These are phyloP conservation scores for Coreius guichenoti DNA, from an alignment of 2,797 vertebrate species.

Conservation along the genomic window DNA sequence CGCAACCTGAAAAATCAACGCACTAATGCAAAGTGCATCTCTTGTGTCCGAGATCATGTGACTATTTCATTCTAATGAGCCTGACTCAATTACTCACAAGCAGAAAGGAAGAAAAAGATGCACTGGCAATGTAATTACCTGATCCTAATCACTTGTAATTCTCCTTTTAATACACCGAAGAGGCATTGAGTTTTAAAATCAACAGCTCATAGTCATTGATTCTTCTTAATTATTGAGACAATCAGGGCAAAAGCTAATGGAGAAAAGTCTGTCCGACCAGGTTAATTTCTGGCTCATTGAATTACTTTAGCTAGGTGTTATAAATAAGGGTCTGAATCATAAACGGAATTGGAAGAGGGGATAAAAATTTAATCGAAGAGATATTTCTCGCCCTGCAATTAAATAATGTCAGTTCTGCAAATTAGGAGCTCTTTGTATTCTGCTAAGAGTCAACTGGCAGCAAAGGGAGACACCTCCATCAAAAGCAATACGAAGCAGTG, in stretches of 20 bases:
- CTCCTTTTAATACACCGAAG: slow-evolving; percentile 65
- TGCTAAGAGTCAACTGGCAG: slow-evolving; percentile 8
- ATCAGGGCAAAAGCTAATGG: slow-evolving; percentile 70
- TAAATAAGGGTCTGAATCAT: slow-evolving; percentile 73
- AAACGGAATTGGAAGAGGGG: slow-evolving; percentile 62
- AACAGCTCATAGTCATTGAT: slow-evolving; percentile 70
- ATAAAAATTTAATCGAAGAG: slow-evolving; percentile 36
- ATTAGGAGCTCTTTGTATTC: slow-evolving; percentile 45
- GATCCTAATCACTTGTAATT: slow-evolving; percentile 76
- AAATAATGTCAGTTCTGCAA: slow-evolving; percentile 42
- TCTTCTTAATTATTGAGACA: slow-evolving; percentile 78
- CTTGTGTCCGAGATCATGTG: slow-evolving; percentile 41
- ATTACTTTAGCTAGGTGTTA: slow-evolving; percentile 73
- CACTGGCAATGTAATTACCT: slow-evolving; percentile 72
- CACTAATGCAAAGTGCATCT: slow-evolving; percentile 43
- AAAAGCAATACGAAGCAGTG: slow-evolving; percentile 4
- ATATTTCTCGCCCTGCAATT: slow-evolving; percentile 53
- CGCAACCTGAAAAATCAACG: slow-evolving; percentile 1
- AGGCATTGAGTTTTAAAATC: slow-evolving; percentile 66
- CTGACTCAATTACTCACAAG: slow-evolving; percentile 55
- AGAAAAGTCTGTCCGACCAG: slow-evolving; percentile 73
- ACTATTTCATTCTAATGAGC: slow-evolving; percentile 51
- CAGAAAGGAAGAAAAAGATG: slow-evolving; percentile 59
- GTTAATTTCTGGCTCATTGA: slow-evolving; percentile 80
- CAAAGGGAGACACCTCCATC: not conserved